These are phyloP conservation scores for Lasioglossum lativentre DNA, from an alignment of 2,888 invertebrate genomes.

Conservation along the genomic window DNA sequence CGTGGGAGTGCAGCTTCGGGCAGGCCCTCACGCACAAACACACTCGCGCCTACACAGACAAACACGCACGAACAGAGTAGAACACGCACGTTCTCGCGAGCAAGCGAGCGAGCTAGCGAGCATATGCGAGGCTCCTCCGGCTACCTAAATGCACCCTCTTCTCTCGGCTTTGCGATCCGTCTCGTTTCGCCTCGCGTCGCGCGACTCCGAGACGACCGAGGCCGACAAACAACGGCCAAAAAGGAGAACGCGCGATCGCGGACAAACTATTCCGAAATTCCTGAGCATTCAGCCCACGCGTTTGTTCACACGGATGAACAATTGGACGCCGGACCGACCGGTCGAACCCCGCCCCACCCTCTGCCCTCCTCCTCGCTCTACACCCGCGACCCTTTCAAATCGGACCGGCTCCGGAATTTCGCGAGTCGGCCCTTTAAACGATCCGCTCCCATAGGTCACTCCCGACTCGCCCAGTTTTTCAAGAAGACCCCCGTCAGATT, in stretches of 20 bases:
- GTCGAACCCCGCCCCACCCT: background rate
- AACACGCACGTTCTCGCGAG: conserved; percentile 3
- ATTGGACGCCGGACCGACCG: conserved; percentile 32
- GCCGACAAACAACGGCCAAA: conserved; percentile 13
- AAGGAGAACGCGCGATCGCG: conserved; percentile 14
- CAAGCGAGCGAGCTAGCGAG: background rate
- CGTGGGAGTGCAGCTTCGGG: conserved; percentile 81
- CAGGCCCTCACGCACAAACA: conserved; percentile 78
- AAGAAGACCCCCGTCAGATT: background rate
- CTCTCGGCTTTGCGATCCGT: conserved; percentile 27
- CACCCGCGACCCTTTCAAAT: conserved; percentile 20
- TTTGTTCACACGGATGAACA: conserved; percentile 66
- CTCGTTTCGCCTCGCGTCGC: background rate
- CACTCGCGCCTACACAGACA: background rate
- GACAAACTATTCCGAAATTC: conserved; percentile 65
- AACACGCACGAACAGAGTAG: background rate
- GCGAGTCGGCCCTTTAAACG: conserved; percentile 27
- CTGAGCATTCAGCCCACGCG: conserved; percentile 58
- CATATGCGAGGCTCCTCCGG: conserved; percentile 26
- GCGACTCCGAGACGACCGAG: background rate
- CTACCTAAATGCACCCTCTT: conserved; percentile 65
- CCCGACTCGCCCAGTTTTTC: background rate
- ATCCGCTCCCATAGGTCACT: background rate
- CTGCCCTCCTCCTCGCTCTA: background rate
- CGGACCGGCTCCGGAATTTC: background rate